Conservation (phyloP, 2,797 vertebrate species). For the Xiphorhynchus erythropygius region DNA sequence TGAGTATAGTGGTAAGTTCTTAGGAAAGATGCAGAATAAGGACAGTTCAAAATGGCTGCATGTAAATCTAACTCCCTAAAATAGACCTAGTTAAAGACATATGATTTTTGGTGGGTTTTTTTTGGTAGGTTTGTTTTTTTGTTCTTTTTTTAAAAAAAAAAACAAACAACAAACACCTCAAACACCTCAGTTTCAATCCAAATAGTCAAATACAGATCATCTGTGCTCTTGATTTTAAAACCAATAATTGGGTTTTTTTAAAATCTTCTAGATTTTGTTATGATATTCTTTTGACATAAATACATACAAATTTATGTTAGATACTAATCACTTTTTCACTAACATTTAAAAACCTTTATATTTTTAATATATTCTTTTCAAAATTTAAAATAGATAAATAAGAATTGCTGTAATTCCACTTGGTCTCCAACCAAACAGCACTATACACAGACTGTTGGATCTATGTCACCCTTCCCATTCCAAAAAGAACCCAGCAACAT, state of each 20-base stretch:
- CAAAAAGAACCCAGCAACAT: background rate
- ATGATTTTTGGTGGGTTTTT: accelerated
- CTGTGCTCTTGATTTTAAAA: background rate
- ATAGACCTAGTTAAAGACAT: background rate
- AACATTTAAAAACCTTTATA: background rate
- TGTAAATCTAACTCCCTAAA: background rate
- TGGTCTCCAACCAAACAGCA: background rate
- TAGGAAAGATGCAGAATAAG: background rate
- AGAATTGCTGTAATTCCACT: background rate
- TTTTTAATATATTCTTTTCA: background rate
- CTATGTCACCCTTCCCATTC: background rate
- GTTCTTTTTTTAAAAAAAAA: background rate
- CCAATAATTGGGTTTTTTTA: background rate
- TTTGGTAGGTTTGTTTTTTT: background rate
- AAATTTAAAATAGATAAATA: background rate
- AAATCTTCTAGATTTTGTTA: background rate
- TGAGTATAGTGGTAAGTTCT: background rate
- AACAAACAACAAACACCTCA: too few species aligned
- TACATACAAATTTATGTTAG: background rate
- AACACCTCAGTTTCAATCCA: background rate
- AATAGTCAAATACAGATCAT: background rate
- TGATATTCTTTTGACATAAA: background rate
- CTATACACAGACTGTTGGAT: background rate
- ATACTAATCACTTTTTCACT: background rate
- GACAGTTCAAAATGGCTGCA: background rate